phyloP scores from a whole-genome alignment of 1,140 invertebrate species.

The Orussus abietinus region DNA sequence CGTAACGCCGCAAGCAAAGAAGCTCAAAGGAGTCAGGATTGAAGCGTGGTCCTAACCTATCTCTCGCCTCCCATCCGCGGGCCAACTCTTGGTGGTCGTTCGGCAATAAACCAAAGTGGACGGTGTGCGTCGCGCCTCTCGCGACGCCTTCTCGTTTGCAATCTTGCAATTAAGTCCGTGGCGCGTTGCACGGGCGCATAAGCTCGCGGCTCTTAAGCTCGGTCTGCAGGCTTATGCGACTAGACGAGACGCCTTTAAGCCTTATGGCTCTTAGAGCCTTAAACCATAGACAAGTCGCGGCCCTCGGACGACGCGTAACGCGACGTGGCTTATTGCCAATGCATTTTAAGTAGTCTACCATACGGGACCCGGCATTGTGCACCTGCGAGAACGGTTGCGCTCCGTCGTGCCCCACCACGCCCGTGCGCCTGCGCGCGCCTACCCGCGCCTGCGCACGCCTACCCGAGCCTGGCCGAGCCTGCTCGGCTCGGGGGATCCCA shows the following conservation, averaged over 20 bases:
- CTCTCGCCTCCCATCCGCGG: slow-evolving; percentile 2
- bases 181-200: background rate
- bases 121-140: slow-evolving; percentile 8
- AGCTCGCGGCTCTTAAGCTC: slow-evolving; percentile 24
- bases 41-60: background rate
- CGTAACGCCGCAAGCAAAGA: too few species aligned
- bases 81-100: slow-evolving; percentile 12
- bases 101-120: slow-evolving; percentile 5
- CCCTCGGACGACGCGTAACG: slow-evolving; percentile 35
- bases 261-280: slow-evolving; percentile 24
- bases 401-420: too few species aligned
- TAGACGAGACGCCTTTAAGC: slow-evolving; percentile 31
- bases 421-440: too few species aligned
- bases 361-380: slow-evolving; percentile 31
- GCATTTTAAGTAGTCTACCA: slow-evolving; percentile 49
- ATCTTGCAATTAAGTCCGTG: too few species aligned
- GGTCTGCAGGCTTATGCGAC: slow-evolving; percentile 22
- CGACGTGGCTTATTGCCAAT: slow-evolving; percentile 50
- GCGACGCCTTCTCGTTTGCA: slow-evolving; percentile 8
- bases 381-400: too few species aligned
- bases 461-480: too few species aligned
- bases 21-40: too few species aligned
- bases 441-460: too few species aligned
- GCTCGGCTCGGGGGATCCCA: too few species aligned
- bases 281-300: slow-evolving; percentile 33